Base-by-base conservation (phyloP, 2,888 invertebrate genomes). In the Limenitis arthemis region DNA sequence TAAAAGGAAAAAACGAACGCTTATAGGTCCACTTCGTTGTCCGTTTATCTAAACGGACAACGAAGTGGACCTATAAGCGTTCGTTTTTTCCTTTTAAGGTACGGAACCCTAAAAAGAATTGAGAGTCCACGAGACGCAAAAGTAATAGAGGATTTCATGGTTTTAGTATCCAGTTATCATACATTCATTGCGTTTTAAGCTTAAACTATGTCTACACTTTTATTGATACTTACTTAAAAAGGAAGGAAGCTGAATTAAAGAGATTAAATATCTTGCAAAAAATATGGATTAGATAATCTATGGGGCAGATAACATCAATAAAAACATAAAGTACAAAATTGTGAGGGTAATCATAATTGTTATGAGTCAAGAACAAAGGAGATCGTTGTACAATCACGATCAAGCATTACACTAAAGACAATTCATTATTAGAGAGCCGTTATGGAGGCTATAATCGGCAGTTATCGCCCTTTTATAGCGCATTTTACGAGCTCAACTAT, bases 391-490 rank as follows among this genome's bases (percentile, higher is more conserved):
- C 51, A 61, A 63, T 63, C 61, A 76, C 75, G 78, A 76, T 73
- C 68, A 61, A 66, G 69, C 75, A 77, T 81, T 83, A 81, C 77
- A 78, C 83, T 82, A 79, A 82, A 85, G 84, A 86, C 85, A 80
- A 86, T 86, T 86, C 84, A 83, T 87, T 86, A 86, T 86, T 85
- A 83, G 77, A 78, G 78, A 73, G 76, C 81, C 76, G 79, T 86
- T 85, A 77, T 69, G 70, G 64, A 66, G 71, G 73, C 77, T 72
- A 77, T 87, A 86, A 87, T 85, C 81, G 83, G 67, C 77, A 73
- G 79, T 86, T 86, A 86, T 81, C 85, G 84, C 84, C 82, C 84
- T 86, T 86, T 87, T 87, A 86, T 86, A 81, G 86, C 79, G 58
- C 70, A 75, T 85, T 86, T 86, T 86, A 87, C 80, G 85, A 81